Conservation (phyloP, 2,113 vertebrate genomes). For the Pholis gunnellus region DNA sequence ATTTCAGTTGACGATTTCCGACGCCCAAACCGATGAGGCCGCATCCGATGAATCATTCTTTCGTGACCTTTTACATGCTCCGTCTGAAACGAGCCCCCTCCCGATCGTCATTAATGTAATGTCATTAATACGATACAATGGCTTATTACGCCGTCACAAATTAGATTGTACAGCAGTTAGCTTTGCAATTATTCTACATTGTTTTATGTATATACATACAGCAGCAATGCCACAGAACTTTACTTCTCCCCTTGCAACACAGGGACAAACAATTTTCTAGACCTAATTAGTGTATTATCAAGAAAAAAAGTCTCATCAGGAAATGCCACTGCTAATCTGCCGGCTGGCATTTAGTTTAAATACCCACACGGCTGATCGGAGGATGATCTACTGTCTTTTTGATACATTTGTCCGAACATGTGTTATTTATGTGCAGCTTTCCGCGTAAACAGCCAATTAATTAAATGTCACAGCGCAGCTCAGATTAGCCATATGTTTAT, state of each 20-base stretch:
- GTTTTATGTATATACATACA: constrained; percentile 12
- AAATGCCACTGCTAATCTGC: constrained; percentile 37
- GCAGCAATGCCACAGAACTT: constrained; percentile 15
- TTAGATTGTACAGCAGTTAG: constrained; percentile 69
- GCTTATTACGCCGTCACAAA: constrained; percentile 74
- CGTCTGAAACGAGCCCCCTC: constrained; percentile 49
- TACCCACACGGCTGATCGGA: constrained; percentile 31
- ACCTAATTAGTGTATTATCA: constrained; percentile 41
- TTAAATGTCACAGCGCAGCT: constrained; percentile 55
- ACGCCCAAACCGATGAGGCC: constrained; percentile 46
- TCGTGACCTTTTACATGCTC: constrained; percentile 65
- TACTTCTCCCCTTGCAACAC: background rate
- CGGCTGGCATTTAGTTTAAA: constrained; percentile 54
- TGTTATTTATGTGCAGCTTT: constrained; percentile 40
- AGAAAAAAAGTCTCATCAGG: constrained; percentile 31
- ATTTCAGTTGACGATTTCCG: constrained; percentile 56
- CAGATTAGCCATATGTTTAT: constrained; percentile 42
- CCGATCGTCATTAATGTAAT: constrained; percentile 41
- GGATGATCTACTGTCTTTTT: constrained; percentile 42
- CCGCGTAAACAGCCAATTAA: constrained; percentile 48
- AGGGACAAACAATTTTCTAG: constrained; percentile 1
- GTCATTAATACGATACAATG: constrained; percentile 75
- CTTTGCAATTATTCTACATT: constrained; percentile 36
- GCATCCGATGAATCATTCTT: constrained; percentile 61
- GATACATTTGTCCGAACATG: constrained; percentile 39